Percentiles rank a stretch among this genome's conserved stretches.
phyloP scores from a whole-genome alignment of 2,888 invertebrate genomes.

The Dexiosoma caninum region DNA sequence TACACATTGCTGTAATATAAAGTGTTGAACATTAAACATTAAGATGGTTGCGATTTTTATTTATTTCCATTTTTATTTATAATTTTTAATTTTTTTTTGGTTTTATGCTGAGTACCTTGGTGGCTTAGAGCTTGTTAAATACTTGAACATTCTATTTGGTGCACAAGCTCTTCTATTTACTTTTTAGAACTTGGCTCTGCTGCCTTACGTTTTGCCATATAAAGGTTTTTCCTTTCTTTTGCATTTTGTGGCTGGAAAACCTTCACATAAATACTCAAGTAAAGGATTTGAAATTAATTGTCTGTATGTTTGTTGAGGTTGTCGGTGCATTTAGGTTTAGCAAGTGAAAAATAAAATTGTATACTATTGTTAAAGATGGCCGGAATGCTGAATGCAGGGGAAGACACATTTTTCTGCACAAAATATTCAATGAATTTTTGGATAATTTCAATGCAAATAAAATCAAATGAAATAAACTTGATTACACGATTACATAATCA shows the following conservation, averaged over 20 bases:
- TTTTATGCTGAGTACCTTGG: slow-evolving; percentile 44
- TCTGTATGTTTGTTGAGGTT: slow-evolving; percentile 18
- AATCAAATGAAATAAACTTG: too few relatives aligned
- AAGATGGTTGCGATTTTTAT: slow-evolving; percentile 18
- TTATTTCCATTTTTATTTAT: too few relatives aligned
- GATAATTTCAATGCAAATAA: too few relatives aligned
- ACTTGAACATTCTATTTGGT: slow-evolving; percentile 54
- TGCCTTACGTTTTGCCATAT: not conserved
- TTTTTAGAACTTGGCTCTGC: not conserved
- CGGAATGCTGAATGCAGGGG: too few relatives aligned
- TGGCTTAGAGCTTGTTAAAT: slow-evolving; percentile 65
- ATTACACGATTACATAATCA: too few relatives aligned
- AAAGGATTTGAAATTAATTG: slow-evolving; percentile 45
- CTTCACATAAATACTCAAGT: slow-evolving; percentile 41
- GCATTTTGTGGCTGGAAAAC: slow-evolving; percentile 6
- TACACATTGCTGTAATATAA: slow-evolving; percentile 26
- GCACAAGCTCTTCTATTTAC: not conserved
- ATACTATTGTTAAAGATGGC: too few relatives aligned
- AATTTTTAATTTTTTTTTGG: too few relatives aligned
- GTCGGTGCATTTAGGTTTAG: not conserved
- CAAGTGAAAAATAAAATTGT: too few relatives aligned
- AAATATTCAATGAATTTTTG: too few relatives aligned
- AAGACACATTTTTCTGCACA: too few relatives aligned
- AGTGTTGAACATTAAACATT: slow-evolving; percentile 57
- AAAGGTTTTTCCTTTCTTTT: not conserved